phyloP scores from a whole-genome alignment of 2,888 invertebrate genomes.

The Yponomeuta sedellus region DNA sequence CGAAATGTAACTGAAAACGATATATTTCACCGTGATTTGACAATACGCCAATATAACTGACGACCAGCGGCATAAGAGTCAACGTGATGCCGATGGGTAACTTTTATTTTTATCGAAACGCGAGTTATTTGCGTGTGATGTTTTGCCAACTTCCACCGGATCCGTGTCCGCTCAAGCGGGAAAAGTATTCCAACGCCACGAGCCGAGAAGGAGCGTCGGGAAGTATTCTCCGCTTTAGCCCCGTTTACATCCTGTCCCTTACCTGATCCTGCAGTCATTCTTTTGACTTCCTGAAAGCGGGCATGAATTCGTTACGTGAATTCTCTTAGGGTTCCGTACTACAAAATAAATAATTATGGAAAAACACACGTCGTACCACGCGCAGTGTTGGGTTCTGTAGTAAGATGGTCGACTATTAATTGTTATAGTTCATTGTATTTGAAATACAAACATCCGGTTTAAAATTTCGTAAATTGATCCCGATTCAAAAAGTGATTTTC shows the following conservation, averaged over 20 bases:
- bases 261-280: conserved; percentile 19
- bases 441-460: too few species aligned
- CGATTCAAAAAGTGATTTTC: too few species aligned
- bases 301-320: too few species aligned
- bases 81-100: conserved; percentile 1
- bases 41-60: conserved; percentile 5
- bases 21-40: background rate
- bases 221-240: background rate
- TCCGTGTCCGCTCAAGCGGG: conserved; percentile 42
- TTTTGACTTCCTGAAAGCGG: background rate
- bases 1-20: too few species aligned
- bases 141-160: conserved; percentile 39
- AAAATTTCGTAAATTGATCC: too few species aligned
- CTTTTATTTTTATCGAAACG: background rate
- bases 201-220: conserved; percentile 36
- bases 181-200: conserved; percentile 44
- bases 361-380: too few species aligned
- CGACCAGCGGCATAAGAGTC: background rate
- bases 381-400: too few species aligned
- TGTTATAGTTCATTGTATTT: too few species aligned
- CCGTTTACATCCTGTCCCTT: conserved; percentile 42
- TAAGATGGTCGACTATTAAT: too few species aligned
- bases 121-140: conserved; percentile 43
- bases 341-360: too few species aligned
- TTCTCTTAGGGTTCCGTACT: too few species aligned